Evolutionary conservation across 2,888 invertebrate species (phyloP), one percentile per base, ranked within the genome.

Genomic region (Drosophila mettleri): DNA sequence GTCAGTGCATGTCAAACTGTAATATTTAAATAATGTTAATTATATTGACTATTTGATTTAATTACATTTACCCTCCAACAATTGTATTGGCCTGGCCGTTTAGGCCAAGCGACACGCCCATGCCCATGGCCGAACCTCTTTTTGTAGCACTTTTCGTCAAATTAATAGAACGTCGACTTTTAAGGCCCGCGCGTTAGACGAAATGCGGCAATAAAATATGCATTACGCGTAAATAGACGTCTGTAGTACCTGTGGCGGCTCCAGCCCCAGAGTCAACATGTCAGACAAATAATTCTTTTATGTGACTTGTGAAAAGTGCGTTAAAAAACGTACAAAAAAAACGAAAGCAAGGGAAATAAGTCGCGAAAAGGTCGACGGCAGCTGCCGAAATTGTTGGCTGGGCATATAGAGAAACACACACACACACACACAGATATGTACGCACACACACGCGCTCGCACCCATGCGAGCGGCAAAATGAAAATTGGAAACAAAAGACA

Each of bases 131-230:
- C 41, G 9, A 43, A 43, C 43, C 43, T 10, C 22, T 22, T 31
- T 31, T 31, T 22, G 5, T 12, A n/a, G n/a, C n/a, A n/a, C n/a
- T 29, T 45, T 10, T 9, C 77, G 46, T 53, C 46, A 71, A 81
- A 86, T 87, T 71, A 79, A 82, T 70, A 43, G 51, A 34, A 41
- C 59, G 62, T 45, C 46, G 64, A 69, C 69, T 69, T 78, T 68
- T 70, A 29, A 29, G 7, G 43, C 61, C 48, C 20, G 38, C n/a
- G 20, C 24, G 43, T 41, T 14, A 14, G 58, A 57, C 61, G 79
- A 78, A 87, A 78, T 81, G 80, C 31, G 66, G 55, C 53, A 75
- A 87, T 82, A 86, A 82, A 82, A 79, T 82, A 82, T 82, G 86
- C 88, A 82, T 82, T 73, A 71, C 63, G 69, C 77, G 67, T 45